phyloP scores from a whole-genome alignment of 64 coral and sea anemone genomes.

The Montipora efflorescens region DNA sequence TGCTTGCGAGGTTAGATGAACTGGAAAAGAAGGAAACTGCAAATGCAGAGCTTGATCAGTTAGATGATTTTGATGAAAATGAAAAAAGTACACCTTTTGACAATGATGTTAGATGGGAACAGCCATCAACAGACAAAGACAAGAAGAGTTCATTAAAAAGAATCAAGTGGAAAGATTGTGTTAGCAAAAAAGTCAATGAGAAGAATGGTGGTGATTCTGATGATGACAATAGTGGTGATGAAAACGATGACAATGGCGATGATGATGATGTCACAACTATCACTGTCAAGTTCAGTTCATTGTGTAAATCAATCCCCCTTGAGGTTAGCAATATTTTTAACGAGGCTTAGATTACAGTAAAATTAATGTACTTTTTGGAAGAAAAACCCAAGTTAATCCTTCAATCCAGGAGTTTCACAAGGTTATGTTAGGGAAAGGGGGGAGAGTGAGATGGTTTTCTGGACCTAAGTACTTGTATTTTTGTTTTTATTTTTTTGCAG shows the following conservation, averaged over 20 bases:
- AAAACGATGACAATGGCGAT: not conserved
- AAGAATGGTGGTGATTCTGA: not conserved
- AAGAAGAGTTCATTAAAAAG: not conserved
- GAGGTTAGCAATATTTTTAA: not conserved
- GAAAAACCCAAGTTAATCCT: not conserved
- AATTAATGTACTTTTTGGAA: not conserved
- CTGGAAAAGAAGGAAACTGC: constrained; percentile 35
- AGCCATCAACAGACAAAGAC: not conserved
- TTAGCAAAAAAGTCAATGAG: not conserved
- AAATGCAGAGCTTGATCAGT: constrained; percentile 53
- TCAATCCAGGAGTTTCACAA: no score
- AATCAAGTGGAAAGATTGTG: constrained; percentile 3
- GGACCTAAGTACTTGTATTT: no score
- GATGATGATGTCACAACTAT: constrained; percentile 1
- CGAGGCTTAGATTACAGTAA: not conserved
- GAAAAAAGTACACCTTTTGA: not conserved
- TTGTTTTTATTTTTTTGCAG: no score
- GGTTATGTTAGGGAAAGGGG: no score
- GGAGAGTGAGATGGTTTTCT: no score
- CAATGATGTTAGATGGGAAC: not conserved
- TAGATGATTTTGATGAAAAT: not conserved
- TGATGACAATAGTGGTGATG: not conserved
- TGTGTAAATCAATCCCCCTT: not conserved
- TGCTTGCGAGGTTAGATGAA: constrained; percentile 66
- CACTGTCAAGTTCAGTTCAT: constrained; percentile 37